A percentile compares a stretch with the other conserved stretches of the same genome.
Evolutionary conservation across 2,888 invertebrate genomes (phyloP).

Genomic region (Thelaira solivaga): DNA sequence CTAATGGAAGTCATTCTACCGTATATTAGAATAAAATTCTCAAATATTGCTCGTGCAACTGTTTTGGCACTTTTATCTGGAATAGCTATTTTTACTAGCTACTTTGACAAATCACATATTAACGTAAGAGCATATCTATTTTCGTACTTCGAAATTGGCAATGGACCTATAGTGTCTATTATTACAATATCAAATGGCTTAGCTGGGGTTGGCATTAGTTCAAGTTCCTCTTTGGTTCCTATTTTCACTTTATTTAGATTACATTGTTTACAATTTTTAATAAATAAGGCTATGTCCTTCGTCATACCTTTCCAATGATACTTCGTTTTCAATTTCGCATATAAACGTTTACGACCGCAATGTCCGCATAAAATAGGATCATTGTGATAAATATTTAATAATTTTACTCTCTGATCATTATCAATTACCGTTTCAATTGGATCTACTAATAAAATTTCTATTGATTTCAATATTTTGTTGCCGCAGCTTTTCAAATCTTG

Average conservation of each 20-base stretch:
- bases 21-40: conserved; percentile 62
- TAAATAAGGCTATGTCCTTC: conserved; percentile 1
- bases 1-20: conserved; percentile 48
- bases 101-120: conserved; percentile 42
- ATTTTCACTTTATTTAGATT: conserved; percentile 39
- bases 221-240: conserved; percentile 28
- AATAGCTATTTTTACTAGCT: conserved; percentile 50
- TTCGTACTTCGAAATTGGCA: conserved; percentile 43
- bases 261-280: conserved; percentile 40
- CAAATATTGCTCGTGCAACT: conserved; percentile 59
- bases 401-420: background rate
- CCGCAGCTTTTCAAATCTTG: conserved; percentile 18
- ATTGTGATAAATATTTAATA: conserved; percentile 5
- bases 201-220: conserved; percentile 13
- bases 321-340: conserved; percentile 42
- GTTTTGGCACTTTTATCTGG: conserved; percentile 64
- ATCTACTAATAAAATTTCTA: conserved; percentile 25
- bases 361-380: conserved; percentile 10
- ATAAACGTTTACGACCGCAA: conserved; percentile 16
- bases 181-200: conserved; percentile 55
- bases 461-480: conserved; percentile 9
- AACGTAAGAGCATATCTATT: conserved; percentile 49
- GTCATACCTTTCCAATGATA: conserved; percentile 52
- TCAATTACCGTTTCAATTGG: conserved; percentile 11
- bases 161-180: conserved; percentile 61